Evolutionary conservation across 2,888 invertebrate species (phyloP), one percentile per base, ranked within the genome.

Genomic region (Neria commutata): DNA sequence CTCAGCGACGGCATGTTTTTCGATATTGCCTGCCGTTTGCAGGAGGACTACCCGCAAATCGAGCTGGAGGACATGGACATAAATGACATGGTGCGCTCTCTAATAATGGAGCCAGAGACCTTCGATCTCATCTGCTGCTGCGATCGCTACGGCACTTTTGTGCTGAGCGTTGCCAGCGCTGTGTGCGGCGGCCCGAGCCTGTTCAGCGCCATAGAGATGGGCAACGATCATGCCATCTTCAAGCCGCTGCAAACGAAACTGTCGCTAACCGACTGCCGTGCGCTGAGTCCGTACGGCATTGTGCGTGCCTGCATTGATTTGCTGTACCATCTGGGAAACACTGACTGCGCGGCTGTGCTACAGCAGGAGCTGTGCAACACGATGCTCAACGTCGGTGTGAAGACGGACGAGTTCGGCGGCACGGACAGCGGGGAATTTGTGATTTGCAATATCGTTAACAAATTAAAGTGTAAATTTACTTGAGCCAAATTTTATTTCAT

Each of bases 171-270:
- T 11, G 60, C 61, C 21, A 71, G 72, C 16, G 70, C 67, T 0
- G 68, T 77, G 19, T 75, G 76, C 25, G 78, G 78, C 5, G 76
- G 78, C 17, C 68, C 72, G 3, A 71, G 71, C 59, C 67, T 78
- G 1, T 77, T 76, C 37, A 71, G 71, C 4, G 62, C 72, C 3
- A 66, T 60, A 3, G 77, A 75, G 46, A 52, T 67, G n/a, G 74
- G 76, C 0, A 68, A 73, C 3, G 49, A 69, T 47, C 71, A 74
- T 58, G 77, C 76, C 1, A 66, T 77, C 0, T 78, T 77, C 29
- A 77, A 78, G 63, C 78, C 77, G 0, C 63, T 77, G n/a, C 70
- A 78, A 58, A 73, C 72, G 1, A 73, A 74, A 5, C 62, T 77
- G 0, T 77, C 77, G 10, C 47, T 78, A 2, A 71, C 73, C 23